Conservation (phyloP, 2,113 vertebrate species). For the Colius striatus region DNA sequence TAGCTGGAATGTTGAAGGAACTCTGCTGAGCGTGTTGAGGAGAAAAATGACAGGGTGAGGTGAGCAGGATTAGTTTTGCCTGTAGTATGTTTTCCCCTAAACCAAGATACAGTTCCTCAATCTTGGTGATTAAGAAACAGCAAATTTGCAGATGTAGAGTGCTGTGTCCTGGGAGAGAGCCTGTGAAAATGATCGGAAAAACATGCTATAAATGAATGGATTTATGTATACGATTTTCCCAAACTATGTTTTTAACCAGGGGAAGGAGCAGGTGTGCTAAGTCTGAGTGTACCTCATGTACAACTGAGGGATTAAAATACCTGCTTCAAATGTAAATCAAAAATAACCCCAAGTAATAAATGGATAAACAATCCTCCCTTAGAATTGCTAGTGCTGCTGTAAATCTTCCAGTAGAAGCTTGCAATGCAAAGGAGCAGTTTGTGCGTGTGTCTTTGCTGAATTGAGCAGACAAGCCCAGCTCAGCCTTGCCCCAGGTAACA, state of each 20-base stretch:
- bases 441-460: accelerated
- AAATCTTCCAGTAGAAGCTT: background rate
- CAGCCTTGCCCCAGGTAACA: background rate
- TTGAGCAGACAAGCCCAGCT: background rate
- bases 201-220: background rate
- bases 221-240: constrained; percentile 27
- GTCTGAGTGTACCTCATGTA: background rate
- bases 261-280: background rate
- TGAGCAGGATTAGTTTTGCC: background rate
- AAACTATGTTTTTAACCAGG: background rate
- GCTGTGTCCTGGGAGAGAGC: background rate
- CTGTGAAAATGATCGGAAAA: background rate
- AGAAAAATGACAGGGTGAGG: background rate
- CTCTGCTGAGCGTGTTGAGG: background rate
- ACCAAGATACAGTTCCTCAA: background rate
- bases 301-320: background rate
- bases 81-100: background rate
- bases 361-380: background rate
- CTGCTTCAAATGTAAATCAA: constrained; percentile 22
- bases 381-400: background rate
- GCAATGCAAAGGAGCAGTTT: background rate
- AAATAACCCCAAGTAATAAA: background rate
- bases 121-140: background rate
- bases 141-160: background rate
- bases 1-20: background rate